Evolutionary conservation across 2,888 invertebrate genomes (phyloP).

Genomic region (Sisyra nigra): DNA sequence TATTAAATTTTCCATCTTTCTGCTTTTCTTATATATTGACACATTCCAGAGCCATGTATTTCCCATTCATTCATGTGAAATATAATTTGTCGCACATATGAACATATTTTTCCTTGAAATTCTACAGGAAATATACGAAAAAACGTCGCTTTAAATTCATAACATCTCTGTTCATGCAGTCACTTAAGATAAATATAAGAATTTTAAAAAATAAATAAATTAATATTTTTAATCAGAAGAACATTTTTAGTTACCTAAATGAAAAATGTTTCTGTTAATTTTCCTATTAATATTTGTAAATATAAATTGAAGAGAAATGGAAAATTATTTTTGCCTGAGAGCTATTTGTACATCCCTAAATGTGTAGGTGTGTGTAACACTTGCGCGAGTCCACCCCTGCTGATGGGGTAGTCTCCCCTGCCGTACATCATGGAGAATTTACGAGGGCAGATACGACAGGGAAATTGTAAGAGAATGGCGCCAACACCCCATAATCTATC

Average conservation of each 20-base stretch:
- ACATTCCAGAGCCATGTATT: slow-evolving; percentile 10
- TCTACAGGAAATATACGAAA: too few species aligned
- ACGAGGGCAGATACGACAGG: slow-evolving; percentile 82
- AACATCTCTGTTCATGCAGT: too few species aligned
- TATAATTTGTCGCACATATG: too few species aligned
- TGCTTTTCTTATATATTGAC: slow-evolving; percentile 27
- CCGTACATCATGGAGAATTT: slow-evolving; percentile 75
- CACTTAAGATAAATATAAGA: too few species aligned
- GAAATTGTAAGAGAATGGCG: slow-evolving; percentile 82
- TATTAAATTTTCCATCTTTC: slow-evolving; percentile 31
- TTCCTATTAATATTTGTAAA: slow-evolving; percentile 6
- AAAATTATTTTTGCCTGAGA: not conserved
- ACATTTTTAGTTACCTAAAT: too few species aligned
- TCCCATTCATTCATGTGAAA: too few species aligned
- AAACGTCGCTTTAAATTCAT: too few species aligned
- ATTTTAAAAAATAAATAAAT: too few species aligned
- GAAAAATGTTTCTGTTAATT: too few species aligned
- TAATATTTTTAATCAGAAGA: too few species aligned
- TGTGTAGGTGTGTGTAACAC: not conserved
- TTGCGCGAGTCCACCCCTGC: slow-evolving; percentile 15
- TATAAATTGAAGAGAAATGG: slow-evolving; percentile 2
- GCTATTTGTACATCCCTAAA: slow-evolving; percentile 1
- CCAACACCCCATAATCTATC: slow-evolving; percentile 56
- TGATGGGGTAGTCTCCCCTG: slow-evolving; percentile 16
- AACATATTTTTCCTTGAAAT: too few species aligned